These are phyloP conservation scores for Lasioglossum pauxillum DNA, from an alignment of 2,888 invertebrate species.

Conservation along the genomic window DNA sequence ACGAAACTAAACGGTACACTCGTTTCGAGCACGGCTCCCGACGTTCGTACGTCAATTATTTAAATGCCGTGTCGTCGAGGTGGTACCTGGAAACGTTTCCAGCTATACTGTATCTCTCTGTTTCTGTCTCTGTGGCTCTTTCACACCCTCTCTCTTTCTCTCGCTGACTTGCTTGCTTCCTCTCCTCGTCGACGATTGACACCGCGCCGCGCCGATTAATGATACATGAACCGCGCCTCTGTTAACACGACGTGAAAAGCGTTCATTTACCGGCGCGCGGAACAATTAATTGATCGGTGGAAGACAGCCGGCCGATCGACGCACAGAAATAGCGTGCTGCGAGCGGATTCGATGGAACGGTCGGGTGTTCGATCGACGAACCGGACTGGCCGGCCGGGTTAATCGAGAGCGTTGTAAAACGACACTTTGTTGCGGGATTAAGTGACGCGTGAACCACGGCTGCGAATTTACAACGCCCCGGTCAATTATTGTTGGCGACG, in stretches of 20 bases:
- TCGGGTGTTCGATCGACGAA: constrained; percentile 26
- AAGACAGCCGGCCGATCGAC: constrained; percentile 27
- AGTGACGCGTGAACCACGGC: constrained; percentile 5
- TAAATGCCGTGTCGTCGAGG: constrained; percentile 12
- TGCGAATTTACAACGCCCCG: not conserved
- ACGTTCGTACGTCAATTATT: constrained; percentile 6
- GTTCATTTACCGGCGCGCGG: constrained; percentile 29
- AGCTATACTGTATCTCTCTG: not conserved
- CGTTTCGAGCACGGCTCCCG: constrained; percentile 28
- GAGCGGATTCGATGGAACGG: constrained; percentile 32
- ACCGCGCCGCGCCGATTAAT: constrained; percentile 16
- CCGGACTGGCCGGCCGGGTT: constrained; percentile 24
- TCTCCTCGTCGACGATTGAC: not conserved
- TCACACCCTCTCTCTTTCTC: not conserved
- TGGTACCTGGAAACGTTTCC: not conserved
- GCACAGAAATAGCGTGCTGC: constrained; percentile 26
- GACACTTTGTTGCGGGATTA: constrained; percentile 15
- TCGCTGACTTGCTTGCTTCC: not conserved
- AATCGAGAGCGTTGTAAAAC: constrained; percentile 31
- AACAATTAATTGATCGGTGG: constrained; percentile 44
- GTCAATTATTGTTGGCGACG: not conserved
- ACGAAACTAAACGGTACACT: constrained; percentile 38
- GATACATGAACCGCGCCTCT: constrained; percentile 24
- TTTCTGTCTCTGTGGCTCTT: not conserved
- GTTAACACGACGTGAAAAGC: constrained; percentile 45